A percentile compares a stretch with the other conserved stretches of the same genome.
phyloP scores from a whole-genome alignment of 2,797 vertebrate genomes.

The Enteromius radiatus region DNA sequence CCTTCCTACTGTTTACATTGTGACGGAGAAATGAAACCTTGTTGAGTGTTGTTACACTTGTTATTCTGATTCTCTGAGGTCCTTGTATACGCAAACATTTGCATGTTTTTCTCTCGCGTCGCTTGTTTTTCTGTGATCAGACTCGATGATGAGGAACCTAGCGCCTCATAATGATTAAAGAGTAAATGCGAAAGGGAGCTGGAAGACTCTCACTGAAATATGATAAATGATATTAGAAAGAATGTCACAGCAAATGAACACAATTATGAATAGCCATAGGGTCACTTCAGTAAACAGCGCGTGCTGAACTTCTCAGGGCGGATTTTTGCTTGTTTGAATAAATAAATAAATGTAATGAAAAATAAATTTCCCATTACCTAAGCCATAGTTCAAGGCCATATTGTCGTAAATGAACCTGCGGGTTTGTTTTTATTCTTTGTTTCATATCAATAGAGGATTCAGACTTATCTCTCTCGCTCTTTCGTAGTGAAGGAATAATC shows the following conservation, averaged over 20 bases:
- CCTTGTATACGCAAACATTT: background rate
- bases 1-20: background rate
- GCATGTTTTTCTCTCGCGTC: background rate
- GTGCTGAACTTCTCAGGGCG: conserved; percentile 33
- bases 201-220: conserved; percentile 57
- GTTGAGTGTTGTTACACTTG: background rate
- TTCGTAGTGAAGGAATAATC: conserved; percentile 7
- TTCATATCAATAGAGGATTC: conserved; percentile 49
- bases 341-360: conserved; percentile 47
- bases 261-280: conserved; percentile 56
- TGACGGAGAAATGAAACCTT: background rate
- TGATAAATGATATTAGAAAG: conserved; percentile 61
- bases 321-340: conserved; percentile 34
- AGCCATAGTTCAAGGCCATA: conserved; percentile 33
- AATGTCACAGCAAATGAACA: conserved; percentile 56
- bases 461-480: background rate
- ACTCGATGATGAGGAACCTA: conserved; percentile 16
- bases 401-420: conserved; percentile 64
- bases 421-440: conserved; percentile 58
- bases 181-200: conserved; percentile 55
- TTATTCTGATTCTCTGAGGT: background rate
- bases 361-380: conserved; percentile 35
- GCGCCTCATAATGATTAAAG: conserved; percentile 42
- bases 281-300: conserved; percentile 39
- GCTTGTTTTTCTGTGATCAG: conserved; percentile 27